A percentile compares a stretch with the other conserved stretches of the same genome.
phyloP scores from a whole-genome alignment of 2,888 invertebrate genomes.

The Cerceris rybyensis region DNA sequence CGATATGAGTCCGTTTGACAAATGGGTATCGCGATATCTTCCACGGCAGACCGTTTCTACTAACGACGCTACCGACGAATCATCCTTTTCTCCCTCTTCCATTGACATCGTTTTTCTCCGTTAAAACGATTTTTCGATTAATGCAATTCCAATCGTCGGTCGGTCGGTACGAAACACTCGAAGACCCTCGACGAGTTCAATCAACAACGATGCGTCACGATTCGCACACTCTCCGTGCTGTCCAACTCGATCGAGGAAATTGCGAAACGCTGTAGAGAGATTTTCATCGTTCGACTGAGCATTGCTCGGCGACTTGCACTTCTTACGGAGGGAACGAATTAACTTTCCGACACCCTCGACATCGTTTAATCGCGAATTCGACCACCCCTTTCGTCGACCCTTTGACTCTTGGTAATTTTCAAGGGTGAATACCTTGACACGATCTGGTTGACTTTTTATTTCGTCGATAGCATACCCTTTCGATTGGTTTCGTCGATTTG shows the following conservation, averaged over 20 bases:
- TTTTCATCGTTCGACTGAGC: conserved; percentile 36
- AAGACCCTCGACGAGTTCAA: background rate
- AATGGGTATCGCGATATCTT: conserved; percentile 23
- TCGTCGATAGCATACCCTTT: conserved; percentile 32
- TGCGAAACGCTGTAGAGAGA: conserved; percentile 36
- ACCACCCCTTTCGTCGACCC: conserved; percentile 44
- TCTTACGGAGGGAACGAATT: conserved; percentile 36
- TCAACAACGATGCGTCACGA: conserved; percentile 1
- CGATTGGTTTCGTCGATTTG: conserved; percentile 22
- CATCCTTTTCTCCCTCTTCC: conserved; percentile 2
- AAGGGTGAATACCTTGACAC: conserved; percentile 29
- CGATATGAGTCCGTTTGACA: conserved; percentile 41
- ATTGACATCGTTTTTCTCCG: background rate
- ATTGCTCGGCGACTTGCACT: conserved; percentile 9
- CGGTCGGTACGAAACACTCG: background rate
- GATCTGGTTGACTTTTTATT: conserved; percentile 50
- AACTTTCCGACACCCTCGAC: conserved; percentile 40
- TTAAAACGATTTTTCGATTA: background rate
- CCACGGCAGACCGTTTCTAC: background rate
- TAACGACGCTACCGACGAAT: conserved; percentile 18
- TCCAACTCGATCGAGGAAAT: conserved; percentile 33
- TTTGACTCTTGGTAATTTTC: conserved; percentile 46
- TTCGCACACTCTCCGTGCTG: background rate
- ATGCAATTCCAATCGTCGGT: background rate
- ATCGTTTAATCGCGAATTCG: conserved; percentile 28